A percentile compares a stretch with the other conserved stretches of the same genome.
Conservation (phyloP, 2,888 invertebrate genomes). For the Clistopyga incitator region DNA sequence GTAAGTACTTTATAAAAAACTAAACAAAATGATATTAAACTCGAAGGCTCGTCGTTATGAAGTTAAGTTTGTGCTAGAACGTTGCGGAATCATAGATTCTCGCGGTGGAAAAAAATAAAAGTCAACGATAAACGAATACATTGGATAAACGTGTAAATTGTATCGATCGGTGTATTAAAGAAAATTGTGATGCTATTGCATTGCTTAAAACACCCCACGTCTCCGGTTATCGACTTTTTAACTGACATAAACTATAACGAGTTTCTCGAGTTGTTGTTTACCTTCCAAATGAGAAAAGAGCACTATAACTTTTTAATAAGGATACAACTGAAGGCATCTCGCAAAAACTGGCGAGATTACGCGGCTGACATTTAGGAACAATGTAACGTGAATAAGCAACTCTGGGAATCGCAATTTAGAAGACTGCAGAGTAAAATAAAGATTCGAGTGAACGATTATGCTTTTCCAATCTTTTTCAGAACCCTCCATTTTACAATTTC, state of each 20-base stretch:
- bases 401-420: constrained; percentile 37
- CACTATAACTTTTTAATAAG: constrained; percentile 10
- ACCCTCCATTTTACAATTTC: not conserved
- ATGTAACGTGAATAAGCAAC: constrained; percentile 22
- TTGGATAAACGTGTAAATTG: constrained; percentile 17
- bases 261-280: not conserved
- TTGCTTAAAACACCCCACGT: constrained; percentile 18
- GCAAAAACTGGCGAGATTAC: constrained; percentile 21
- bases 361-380: constrained; percentile 29
- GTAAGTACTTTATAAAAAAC: not conserved
- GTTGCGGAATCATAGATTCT: not conserved
- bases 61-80: not conserved
- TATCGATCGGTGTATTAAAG: constrained; percentile 20
- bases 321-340: not conserved
- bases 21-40: constrained; percentile 3
- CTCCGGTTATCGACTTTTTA: constrained; percentile 15
- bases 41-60: constrained; percentile 1
- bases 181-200: constrained; percentile 38
- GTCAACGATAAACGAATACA: not conserved
- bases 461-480: not conserved
- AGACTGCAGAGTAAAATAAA: constrained; percentile 29
- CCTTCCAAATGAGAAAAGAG: constrained; percentile 7
- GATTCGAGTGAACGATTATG: constrained; percentile 19
- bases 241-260: not conserved
- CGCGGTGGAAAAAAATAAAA: not conserved